phyloP scores from a whole-genome alignment of 2,113 vertebrate genomes.

The Platichthys stellatus region DNA sequence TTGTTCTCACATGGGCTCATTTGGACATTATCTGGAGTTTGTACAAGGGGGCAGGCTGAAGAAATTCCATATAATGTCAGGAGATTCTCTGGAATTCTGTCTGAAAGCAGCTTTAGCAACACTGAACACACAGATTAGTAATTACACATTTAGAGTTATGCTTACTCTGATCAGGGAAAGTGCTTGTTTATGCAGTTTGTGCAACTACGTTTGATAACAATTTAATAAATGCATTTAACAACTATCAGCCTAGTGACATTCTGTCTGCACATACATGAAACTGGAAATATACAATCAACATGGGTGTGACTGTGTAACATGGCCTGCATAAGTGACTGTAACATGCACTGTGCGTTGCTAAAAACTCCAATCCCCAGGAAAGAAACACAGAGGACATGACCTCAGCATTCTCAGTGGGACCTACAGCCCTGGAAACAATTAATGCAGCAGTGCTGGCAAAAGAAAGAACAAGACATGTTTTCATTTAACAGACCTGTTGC shows the following conservation, averaged over 20 bases:
- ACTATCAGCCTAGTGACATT: not conserved
- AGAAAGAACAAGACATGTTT: constrained; percentile 5
- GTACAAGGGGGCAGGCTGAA: no score
- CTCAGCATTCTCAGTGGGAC: constrained; percentile 10
- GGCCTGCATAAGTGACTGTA: not conserved
- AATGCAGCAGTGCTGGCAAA: constrained; percentile 24
- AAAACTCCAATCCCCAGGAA: not conserved
- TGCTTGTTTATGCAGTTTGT: not conserved
- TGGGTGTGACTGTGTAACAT: not conserved
- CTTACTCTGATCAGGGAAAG: not conserved
- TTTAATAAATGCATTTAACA: not conserved
- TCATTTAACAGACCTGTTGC: not conserved
- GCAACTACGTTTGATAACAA: not conserved
- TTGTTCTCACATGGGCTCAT: no score
- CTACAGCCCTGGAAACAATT: constrained; percentile 28
- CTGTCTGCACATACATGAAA: not conserved
- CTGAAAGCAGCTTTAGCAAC: no score
- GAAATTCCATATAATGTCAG: no score
- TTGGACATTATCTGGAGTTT: no score
- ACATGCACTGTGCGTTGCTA: not conserved
- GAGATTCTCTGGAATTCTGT: no score
- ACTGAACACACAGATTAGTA: not conserved
- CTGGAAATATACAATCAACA: not conserved
- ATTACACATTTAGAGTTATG: not conserved
- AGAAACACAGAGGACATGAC: constrained; percentile 11